Base-by-base conservation (phyloP, 2,797 vertebrate genomes). In the Cottoperca gobio region DNA sequence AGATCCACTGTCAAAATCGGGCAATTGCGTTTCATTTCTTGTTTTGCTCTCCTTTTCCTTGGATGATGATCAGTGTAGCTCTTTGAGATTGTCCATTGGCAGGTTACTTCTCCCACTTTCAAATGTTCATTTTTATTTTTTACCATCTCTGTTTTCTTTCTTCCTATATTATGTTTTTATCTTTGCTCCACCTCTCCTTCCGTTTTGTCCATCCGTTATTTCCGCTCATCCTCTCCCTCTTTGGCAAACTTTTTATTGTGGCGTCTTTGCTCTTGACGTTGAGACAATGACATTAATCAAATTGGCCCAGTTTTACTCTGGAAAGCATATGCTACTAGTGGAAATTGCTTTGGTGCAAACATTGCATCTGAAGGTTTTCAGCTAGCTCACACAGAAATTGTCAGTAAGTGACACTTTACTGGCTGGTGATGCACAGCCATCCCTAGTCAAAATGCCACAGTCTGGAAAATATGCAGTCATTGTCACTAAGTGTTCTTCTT, bases 201-300 rank as follows among this genome's bases (percentile, higher is more conserved):
- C 42, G 7, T 37, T 37, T 24, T 37, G 17, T 4, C 2, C 3
- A 7, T 60, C 4, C 2, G 23, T 21, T 58, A 33, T 57, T 54
- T 64, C 50, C 23, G 23, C 16, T 46, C 45, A 62, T 19, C 10
- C 17, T 43, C 39, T 69, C 28, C 21, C 33, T 60, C n/a, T 78
- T 48, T 76, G 58, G 69, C 21, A 71, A 57, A 45, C 49, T 46
- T 65, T 74, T 85, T 78, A 78, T 82, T 65, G 69, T 83, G 42
- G 57, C 46, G 21, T 81, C 79, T 73, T 8, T 6, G 2, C 42
- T 55, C 67, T 65, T 91, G 70, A 57, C 3, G 45, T 65, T 65
- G 63, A 86, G 76, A 85, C 26, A n/a, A 68, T 81, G 71, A 78
- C 88, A 91, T 93, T 93, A 90, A 93, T 94, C 86, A 93, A 86